A percentile compares a stretch with the other conserved stretches of the same genome.
Conservation (phyloP, 2,113 vertebrate species). For the Zosterops borbonicus region DNA sequence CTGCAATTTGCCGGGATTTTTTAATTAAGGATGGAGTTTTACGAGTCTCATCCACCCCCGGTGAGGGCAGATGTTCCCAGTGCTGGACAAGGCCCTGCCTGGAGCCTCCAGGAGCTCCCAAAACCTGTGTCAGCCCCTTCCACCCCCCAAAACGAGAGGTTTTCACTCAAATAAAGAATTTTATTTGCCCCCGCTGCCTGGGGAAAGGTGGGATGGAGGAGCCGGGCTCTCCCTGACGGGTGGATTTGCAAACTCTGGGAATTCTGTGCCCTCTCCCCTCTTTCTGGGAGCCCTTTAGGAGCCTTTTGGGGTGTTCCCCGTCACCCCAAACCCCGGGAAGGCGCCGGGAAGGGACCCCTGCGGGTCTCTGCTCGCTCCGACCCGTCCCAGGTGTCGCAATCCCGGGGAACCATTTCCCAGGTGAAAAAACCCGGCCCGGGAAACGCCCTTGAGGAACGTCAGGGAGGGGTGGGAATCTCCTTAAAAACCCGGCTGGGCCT, state of each 20-base stretch:
- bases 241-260: background rate
- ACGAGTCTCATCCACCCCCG: accelerated
- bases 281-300: background rate
- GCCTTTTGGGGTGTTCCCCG: background rate
- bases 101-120: background rate
- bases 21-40: background rate
- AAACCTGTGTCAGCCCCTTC: background rate
- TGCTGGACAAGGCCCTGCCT: accelerated
- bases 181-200: background rate
- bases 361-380: background rate
- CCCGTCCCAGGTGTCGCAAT: slow-evolving; percentile 9
- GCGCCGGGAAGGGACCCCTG: background rate
- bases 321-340: background rate
- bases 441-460: slow-evolving; percentile 48
- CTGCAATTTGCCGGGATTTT: background rate
- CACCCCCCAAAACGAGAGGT: background rate
- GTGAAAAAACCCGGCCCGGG: background rate
- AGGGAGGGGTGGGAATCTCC: slow-evolving; percentile 40
- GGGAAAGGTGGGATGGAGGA: accelerated
- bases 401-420: background rate
- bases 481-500: background rate
- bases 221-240: background rate
- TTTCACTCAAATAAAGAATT: background rate
- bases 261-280: accelerated
- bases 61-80: background rate